Base-by-base conservation (phyloP, 2,797 vertebrate genomes). In the Eulemur mongoz region DNA sequence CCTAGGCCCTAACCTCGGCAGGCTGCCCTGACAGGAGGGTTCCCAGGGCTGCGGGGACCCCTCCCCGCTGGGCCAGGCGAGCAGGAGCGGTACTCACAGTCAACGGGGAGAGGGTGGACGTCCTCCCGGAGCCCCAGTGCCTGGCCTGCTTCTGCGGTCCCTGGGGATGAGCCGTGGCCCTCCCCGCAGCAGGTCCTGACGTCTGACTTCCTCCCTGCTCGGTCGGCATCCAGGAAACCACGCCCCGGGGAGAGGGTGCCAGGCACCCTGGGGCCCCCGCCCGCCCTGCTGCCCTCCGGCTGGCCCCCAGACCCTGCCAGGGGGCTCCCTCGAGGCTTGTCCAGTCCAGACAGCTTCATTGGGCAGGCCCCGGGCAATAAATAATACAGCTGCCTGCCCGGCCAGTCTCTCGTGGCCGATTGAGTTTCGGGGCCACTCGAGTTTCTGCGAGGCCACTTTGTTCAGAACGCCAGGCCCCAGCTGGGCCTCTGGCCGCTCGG, bases 341-440 rank as follows among this genome's bases (percentile, higher is more conserved):
- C 27, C 57, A 2, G 67, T 50, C 48, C 87, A 96, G 94, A 78
- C 1, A 93, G 96, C 92, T 40, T 69, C 92, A 63, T 82, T 93
- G 95, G 98, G 67, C 50, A 92, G 96, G 94, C 87, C 92, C 97
- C 97, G 83, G 97, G 98, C 98, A 98, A 99, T 99, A 98, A 99
- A 99, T 99, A 99, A 99, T 99, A 98, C 93, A 97, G 86, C 94
- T 91, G 40, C 63, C 97, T 98, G 86, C 84, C 97, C 95, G 95
- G 97, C 96, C 94, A 82, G 96, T 95, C 97, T 67, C 97, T 96
- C 54, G 97, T 92, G 96, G 86, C 87, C n/a, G 99, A 98, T 99
- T 98, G 10, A 86, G 93, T 99, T 99, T 98, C 99, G 61, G 52
- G 95, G 97, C 97, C 97, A 98, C 99, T 99, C 96, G 97, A 89